Percentiles rank a stretch among this genome's conserved stretches.
phyloP scores from a whole-genome alignment of 2,113 vertebrate genomes.

The Anguilla rostrata region DNA sequence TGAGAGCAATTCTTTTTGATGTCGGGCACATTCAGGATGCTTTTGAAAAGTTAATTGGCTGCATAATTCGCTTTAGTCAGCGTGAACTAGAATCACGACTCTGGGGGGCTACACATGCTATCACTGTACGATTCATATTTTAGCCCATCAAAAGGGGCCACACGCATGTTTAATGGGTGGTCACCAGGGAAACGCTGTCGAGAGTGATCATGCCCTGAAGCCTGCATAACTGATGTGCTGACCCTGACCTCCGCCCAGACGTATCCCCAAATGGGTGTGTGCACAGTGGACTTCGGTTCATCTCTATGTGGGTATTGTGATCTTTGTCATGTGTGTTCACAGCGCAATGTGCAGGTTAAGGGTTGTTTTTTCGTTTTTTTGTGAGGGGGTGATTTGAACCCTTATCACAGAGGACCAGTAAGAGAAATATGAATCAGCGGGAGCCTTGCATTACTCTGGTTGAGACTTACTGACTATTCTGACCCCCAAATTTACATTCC shows the following conservation, averaged over 20 bases:
- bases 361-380: too few species aligned
- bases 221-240: background rate
- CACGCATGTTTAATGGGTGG: constrained; percentile 4
- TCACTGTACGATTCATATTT: constrained; percentile 12
- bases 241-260: background rate
- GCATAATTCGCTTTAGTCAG: constrained; percentile 37
- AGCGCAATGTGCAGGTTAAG: too few species aligned
- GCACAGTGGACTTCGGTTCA: background rate
- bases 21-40: constrained; percentile 35
- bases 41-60: constrained; percentile 57
- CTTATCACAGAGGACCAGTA: too few species aligned
- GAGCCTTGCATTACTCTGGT: too few species aligned
- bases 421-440: too few species aligned
- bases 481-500: too few species aligned
- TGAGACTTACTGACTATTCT: too few species aligned
- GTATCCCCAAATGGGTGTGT: background rate
- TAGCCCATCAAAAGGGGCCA: constrained; percentile 19
- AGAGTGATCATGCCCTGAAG: background rate
- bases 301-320: background rate
- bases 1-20: constrained; percentile 38
- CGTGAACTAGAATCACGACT: constrained; percentile 21
- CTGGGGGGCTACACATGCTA: background rate
- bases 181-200: background rate
- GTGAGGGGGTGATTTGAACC: too few species aligned
- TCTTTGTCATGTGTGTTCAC: too few species aligned